These are phyloP conservation scores for Orientallactaga bullata DNA, from an alignment of 2,113 vertebrate genomes.

Conservation along the genomic window DNA sequence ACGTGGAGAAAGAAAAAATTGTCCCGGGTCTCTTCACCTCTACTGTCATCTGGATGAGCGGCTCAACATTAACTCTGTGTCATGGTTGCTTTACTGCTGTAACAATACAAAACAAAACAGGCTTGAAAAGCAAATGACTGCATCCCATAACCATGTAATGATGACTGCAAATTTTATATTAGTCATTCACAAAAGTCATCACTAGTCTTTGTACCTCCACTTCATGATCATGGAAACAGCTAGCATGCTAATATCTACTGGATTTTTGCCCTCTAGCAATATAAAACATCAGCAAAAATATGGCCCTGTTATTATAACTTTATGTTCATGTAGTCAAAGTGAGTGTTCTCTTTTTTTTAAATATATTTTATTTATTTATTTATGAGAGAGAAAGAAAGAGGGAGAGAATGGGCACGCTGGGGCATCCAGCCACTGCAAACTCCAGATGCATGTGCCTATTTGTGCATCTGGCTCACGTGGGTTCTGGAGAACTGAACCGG, in stretches of 20 bases:
- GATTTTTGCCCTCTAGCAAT: constrained; percentile 13
- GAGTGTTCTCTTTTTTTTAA: constrained; percentile 45
- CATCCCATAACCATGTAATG: neutral
- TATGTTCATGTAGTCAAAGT: neutral
- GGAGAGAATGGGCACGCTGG: too few species aligned
- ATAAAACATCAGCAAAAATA: constrained; percentile 51
- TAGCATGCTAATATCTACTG: neutral
- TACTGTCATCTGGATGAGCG: neutral
- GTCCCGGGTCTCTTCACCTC: constrained; percentile 47
- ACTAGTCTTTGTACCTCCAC: neutral
- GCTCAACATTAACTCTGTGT: constrained; percentile 7
- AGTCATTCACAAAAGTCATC: constrained; percentile 28
- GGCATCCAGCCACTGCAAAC: too few species aligned
- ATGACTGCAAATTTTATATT: neutral
- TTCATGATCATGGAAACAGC: neutral
- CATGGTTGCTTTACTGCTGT: neutral
- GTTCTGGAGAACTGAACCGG: too few species aligned
- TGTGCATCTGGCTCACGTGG: too few species aligned
- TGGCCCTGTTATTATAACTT: constrained; percentile 32
- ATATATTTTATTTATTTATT: too few species aligned
- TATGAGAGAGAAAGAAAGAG: too few species aligned
- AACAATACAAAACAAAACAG: neutral
- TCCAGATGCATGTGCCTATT: too few species aligned
- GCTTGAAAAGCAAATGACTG: neutral
- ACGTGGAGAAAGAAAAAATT: constrained; percentile 23